phyloP scores from a whole-genome alignment of 1,140 invertebrate genomes.

The Ptiloglossa arizonensis region DNA sequence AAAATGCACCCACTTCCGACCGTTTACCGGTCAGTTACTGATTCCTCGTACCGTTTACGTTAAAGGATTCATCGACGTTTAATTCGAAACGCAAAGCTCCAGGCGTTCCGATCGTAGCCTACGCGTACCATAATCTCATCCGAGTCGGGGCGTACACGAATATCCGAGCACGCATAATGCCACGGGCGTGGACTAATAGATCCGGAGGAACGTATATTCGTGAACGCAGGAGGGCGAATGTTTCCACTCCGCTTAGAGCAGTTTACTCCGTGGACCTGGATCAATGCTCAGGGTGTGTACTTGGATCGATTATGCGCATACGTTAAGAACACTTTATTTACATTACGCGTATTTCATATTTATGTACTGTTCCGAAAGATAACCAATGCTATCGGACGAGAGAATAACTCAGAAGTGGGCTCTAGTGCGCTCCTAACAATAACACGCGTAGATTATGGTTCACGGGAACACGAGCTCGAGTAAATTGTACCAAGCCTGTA shows the following conservation, averaged over 20 bases:
- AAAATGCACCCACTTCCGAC: too few relatives aligned
- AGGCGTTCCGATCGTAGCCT: too few relatives aligned
- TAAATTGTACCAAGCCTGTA: too few relatives aligned
- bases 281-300: conserved; percentile 17
- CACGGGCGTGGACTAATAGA: conserved; percentile 38
- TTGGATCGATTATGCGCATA: conserved; percentile 36
- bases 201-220: conserved; percentile 25
- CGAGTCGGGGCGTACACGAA: not conserved
- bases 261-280: not conserved
- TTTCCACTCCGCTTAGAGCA: conserved; percentile 24
- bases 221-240: conserved; percentile 25
- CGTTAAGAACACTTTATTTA: conserved; percentile 32
- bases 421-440: too few relatives aligned
- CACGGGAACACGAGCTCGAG: too few relatives aligned
- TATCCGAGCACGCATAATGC: conserved; percentile 4
- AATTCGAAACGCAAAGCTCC: too few relatives aligned
- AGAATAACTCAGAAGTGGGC: too few relatives aligned
- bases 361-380: conserved; percentile 1
- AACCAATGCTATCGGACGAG: conserved; percentile 1
- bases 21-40: too few relatives aligned
- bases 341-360: conserved; percentile 25
- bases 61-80: too few relatives aligned
- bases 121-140: conserved; percentile 11
- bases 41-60: too few relatives aligned
- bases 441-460: too few relatives aligned